Evolutionary conservation across 2,797 vertebrate species (phyloP).

Genomic region (Arctocebus calabarensis): DNA sequence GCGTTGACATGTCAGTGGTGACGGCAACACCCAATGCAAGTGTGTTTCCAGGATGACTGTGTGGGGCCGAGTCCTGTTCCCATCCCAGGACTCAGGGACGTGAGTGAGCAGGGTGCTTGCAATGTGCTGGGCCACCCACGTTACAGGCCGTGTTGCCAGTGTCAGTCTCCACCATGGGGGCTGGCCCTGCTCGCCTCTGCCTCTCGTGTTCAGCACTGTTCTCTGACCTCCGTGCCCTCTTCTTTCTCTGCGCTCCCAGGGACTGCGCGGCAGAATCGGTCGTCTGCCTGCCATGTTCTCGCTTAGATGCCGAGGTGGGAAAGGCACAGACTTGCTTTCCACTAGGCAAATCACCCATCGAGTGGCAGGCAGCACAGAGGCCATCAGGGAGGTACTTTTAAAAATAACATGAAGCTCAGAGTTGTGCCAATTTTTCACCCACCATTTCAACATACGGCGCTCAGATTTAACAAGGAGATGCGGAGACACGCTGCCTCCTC

Average conservation of each 20-base stretch:
- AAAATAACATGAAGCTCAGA: not conserved
- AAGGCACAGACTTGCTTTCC: not conserved
- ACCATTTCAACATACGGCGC: fast-evolving
- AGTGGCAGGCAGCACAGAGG: not conserved
- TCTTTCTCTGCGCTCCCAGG: fast-evolving
- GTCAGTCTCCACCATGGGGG: fast-evolving
- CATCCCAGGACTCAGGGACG: not conserved
- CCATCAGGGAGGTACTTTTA: not conserved
- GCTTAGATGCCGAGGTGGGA: not conserved
- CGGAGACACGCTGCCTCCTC: not conserved
- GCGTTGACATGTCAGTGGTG: too few relatives aligned
- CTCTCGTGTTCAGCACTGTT: not conserved
- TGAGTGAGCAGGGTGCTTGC: not conserved
- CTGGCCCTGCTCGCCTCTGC: fast-evolving
- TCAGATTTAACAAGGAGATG: fast-evolving
- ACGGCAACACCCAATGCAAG: fast-evolving
- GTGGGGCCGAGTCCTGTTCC: too few relatives aligned
- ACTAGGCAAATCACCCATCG: fast-evolving
- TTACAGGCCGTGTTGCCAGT: fast-evolving
- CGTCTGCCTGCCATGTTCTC: not conserved
- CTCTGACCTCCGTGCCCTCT: too few relatives aligned
- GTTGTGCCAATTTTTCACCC: too few relatives aligned
- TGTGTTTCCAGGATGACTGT: fast-evolving
- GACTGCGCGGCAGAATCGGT: fast-evolving
- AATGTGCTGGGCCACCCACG: fast-evolving